These are phyloP conservation scores for Diabrotica undecimpunctata DNA, from an alignment of 1,140 invertebrate genomes.

Conservation along the genomic window DNA sequence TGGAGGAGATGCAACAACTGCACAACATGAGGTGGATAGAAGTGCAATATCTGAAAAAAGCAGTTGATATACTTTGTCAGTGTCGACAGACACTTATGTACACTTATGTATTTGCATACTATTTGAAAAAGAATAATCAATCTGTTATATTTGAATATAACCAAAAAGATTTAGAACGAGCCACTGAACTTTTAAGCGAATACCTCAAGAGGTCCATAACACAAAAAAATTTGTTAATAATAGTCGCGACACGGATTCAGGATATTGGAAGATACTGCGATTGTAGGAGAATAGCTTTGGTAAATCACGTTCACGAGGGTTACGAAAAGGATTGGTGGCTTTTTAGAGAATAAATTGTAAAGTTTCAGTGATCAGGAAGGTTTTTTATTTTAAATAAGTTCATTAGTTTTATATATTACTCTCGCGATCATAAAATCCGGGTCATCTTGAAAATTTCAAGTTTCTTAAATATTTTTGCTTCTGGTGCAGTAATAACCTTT, in stretches of 20 bases:
- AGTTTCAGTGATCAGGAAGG: background rate
- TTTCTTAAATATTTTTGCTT: too few relatives aligned
- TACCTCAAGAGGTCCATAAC: slow-evolving; percentile 75
- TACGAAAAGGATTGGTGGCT: slow-evolving; percentile 75
- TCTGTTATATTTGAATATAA: slow-evolving; percentile 73
- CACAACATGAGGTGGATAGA: slow-evolving; percentile 80
- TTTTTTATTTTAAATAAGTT: too few relatives aligned
- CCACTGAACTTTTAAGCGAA: slow-evolving; percentile 67
- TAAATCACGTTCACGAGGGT: slow-evolving; percentile 73
- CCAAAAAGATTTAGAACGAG: slow-evolving; percentile 67
- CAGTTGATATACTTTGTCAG: slow-evolving; percentile 66
- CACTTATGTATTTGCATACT: slow-evolving; percentile 74
- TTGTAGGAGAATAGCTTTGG: slow-evolving; percentile 61
- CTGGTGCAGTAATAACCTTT: too few relatives aligned
- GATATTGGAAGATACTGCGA: slow-evolving; percentile 77
- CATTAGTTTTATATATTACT: too few relatives aligned
- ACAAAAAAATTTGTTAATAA: slow-evolving; percentile 69
- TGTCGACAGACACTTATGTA: slow-evolving; percentile 71
- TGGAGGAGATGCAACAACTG: slow-evolving; percentile 79
- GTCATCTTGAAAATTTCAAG: too few relatives aligned
- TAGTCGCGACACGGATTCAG: slow-evolving; percentile 73
- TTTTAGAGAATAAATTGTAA: slow-evolving; percentile 47
- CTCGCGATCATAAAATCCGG: too few relatives aligned
- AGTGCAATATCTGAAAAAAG: slow-evolving; percentile 65
- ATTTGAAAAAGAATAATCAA: slow-evolving; percentile 66